Evolutionary conservation across 2,113 vertebrate genomes (phyloP).

Genomic region (Argyrosomus japonicus): DNA sequence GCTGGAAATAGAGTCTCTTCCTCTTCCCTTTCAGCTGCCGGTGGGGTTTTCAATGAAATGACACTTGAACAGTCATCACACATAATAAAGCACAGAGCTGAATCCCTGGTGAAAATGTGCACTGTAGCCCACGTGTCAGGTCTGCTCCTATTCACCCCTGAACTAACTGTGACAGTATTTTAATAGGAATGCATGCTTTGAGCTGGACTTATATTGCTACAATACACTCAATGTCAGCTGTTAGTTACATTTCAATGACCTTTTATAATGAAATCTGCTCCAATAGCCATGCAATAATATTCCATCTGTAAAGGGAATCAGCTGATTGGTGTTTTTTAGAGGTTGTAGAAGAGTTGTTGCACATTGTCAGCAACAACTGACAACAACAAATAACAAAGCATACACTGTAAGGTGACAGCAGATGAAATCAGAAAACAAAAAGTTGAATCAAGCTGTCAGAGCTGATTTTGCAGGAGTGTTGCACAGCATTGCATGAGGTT

Average conservation of each 20-base stretch:
- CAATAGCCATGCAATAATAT: background rate
- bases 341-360: no score
- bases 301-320: no score
- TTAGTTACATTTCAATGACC: background rate
- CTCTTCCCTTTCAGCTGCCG: background rate
- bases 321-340: background rate
- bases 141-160: background rate
- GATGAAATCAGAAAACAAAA: background rate
- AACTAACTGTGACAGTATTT: constrained; percentile 1
- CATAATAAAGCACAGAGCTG: constrained; percentile 6
- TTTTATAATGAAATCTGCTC: background rate
- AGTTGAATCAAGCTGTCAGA: background rate
- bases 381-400: no score
- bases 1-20: background rate
- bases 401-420: background rate
- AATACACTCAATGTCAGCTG: constrained; percentile 4
- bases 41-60: background rate
- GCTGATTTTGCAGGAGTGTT: background rate
- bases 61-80: background rate
- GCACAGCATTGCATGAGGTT: background rate
- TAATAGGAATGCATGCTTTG: constrained; percentile 34
- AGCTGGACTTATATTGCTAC: constrained; percentile 13
- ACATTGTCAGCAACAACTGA: no score
- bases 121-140: background rate
- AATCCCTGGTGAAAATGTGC: background rate